phyloP scores from a whole-genome alignment of 2,888 invertebrate genomes.

The Acleris literana region DNA sequence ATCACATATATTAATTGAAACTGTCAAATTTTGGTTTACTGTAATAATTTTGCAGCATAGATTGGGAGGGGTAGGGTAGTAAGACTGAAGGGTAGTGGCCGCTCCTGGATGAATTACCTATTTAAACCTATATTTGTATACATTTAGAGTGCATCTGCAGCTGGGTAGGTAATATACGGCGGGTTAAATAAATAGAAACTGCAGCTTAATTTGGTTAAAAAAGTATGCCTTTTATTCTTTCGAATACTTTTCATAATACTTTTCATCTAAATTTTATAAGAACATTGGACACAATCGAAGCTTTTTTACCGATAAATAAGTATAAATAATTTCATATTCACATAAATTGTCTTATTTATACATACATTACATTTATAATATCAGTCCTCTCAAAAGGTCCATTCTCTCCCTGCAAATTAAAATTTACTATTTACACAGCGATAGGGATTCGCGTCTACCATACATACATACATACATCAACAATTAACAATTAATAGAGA shows the following conservation, averaged over 20 bases:
- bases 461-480: constrained; percentile 81
- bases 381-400: constrained; percentile 84
- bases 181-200: constrained; percentile 39
- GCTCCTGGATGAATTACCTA: too few species aligned
- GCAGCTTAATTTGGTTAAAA: constrained; percentile 79
- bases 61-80: too few species aligned
- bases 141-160: too few species aligned
- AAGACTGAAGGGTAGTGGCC: too few species aligned
- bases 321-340: constrained; percentile 84
- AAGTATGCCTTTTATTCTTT: constrained; percentile 84
- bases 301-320: constrained; percentile 84
- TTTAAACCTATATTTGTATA: too few species aligned
- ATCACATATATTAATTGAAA: too few species aligned
- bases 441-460: constrained; percentile 82
- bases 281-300: constrained; percentile 84
- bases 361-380: constrained; percentile 82
- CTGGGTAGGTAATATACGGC: not conserved
- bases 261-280: constrained; percentile 84
- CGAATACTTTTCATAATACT: constrained; percentile 84
- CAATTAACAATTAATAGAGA: constrained; percentile 84
- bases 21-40: too few species aligned
- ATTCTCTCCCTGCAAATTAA: constrained; percentile 84
- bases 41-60: too few species aligned
- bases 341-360: constrained; percentile 82
- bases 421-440: constrained; percentile 82